These are phyloP conservation scores for Drosophila tropicalis DNA, from an alignment of 1,140 invertebrate genomes.

Conservation along the genomic window DNA sequence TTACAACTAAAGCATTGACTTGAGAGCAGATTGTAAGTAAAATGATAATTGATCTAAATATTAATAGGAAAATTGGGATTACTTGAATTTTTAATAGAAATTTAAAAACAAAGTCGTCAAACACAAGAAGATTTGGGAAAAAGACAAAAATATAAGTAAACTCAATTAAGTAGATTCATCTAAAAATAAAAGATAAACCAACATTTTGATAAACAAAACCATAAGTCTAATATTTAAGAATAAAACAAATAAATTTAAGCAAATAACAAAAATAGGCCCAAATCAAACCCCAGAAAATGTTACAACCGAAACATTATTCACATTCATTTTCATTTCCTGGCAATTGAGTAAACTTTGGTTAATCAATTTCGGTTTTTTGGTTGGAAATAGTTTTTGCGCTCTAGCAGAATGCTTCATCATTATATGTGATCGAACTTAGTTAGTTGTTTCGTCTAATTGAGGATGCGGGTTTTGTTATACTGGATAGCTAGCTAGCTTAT, in stretches of 20 bases:
- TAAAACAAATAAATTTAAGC: neutral
- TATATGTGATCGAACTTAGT: neutral
- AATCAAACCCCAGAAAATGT: too few species aligned
- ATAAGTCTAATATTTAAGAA: neutral
- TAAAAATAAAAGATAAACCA: too few species aligned
- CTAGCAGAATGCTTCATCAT: conserved; percentile 10
- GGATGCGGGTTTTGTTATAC: conserved; percentile 42
- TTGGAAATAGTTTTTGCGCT: neutral
- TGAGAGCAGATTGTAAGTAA: too few species aligned
- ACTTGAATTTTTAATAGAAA: too few species aligned
- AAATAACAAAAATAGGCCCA: neutral
- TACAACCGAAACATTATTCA: neutral
- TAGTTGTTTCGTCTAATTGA: conserved; percentile 39
- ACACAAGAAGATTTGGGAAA: too few species aligned
- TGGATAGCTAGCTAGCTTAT: conserved; percentile 43
- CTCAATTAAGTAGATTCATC: too few species aligned
- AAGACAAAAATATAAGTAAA: too few species aligned
- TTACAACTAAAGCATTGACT: too few species aligned
- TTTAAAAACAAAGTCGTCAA: too few species aligned
- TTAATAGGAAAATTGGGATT: too few species aligned
- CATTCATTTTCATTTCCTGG: neutral
- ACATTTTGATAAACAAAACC: too few species aligned
- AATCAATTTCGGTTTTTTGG: neutral
- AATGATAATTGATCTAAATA: too few species aligned
- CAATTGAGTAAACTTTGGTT: neutral